A percentile compares a stretch with the other conserved stretches of the same genome.
phyloP scores from a whole-genome alignment of 2,888 invertebrate species.

The Nephrotoma appendiculata region DNA sequence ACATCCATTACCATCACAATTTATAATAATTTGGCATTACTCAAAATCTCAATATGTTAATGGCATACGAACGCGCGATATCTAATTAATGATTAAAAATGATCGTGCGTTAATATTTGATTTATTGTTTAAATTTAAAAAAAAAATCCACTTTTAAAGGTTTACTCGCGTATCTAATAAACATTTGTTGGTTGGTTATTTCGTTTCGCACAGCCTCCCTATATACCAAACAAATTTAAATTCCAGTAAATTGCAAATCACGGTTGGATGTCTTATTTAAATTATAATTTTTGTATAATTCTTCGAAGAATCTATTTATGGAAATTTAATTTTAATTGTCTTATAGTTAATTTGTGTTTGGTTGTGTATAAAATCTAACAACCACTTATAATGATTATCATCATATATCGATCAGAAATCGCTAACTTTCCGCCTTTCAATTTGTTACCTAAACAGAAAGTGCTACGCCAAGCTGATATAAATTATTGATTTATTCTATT shows the following conservation, averaged over 20 bases:
- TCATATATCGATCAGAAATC: not conserved
- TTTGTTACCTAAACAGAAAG: not conserved
- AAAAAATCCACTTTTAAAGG: not conserved
- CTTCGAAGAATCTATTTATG: not conserved
- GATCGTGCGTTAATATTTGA: not conserved
- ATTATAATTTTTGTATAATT: not conserved
- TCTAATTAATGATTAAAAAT: not conserved
- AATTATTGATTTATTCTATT: not conserved
- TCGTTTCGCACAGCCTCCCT: not conserved
- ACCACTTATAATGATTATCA: not conserved
- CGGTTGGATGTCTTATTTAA: not conserved
- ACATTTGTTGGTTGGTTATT: not conserved
- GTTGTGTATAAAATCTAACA: not conserved
- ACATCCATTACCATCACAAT: too few relatives aligned
- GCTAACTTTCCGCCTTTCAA: not conserved
- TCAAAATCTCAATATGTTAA: not conserved
- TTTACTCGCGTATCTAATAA: not conserved
- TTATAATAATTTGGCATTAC: not conserved
- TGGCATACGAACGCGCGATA: not conserved
- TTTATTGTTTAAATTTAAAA: not conserved
- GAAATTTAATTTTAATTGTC: not conserved
- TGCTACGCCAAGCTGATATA: not conserved
- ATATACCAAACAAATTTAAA: not conserved
- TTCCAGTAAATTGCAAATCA: not conserved
- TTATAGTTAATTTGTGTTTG: not conserved